Conservation (phyloP, 1,140 invertebrate species). For the Frieseomelitta varia region DNA sequence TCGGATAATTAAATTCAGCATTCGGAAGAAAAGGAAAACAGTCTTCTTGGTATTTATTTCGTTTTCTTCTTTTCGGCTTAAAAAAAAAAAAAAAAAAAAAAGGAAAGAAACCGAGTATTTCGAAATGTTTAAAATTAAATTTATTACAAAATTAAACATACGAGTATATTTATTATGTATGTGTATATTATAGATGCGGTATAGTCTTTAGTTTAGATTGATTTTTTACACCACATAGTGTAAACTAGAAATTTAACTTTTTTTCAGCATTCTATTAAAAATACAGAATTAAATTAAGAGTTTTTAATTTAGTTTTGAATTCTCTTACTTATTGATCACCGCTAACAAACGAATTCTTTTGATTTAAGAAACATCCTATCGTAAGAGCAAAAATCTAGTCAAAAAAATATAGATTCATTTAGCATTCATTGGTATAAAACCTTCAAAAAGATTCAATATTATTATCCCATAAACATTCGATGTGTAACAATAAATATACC, state of each 20-base stretch:
- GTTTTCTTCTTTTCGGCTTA: not conserved
- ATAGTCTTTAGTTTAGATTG: slow-evolving; percentile 20
- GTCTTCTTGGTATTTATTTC: no score
- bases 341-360: not conserved
- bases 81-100: not conserved
- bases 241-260: not conserved
- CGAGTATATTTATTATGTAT: not conserved
- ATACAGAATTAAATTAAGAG: not conserved
- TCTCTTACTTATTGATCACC: not conserved
- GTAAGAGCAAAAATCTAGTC: slow-evolving; percentile 6
- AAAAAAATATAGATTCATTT: not conserved
- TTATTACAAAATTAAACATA: not conserved
- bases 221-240: not conserved
- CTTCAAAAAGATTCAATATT: not conserved
- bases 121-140: not conserved
- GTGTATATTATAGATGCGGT: not conserved
- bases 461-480: not conserved
- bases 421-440: not conserved
- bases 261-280: not conserved
- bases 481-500: not conserved
- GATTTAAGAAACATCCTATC: not conserved
- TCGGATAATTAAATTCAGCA: no score
- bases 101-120: not conserved
- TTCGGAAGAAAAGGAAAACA: no score
- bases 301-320: not conserved